Base-by-base conservation (phyloP, 2,888 invertebrate species). In the Aporophyla nigra region DNA sequence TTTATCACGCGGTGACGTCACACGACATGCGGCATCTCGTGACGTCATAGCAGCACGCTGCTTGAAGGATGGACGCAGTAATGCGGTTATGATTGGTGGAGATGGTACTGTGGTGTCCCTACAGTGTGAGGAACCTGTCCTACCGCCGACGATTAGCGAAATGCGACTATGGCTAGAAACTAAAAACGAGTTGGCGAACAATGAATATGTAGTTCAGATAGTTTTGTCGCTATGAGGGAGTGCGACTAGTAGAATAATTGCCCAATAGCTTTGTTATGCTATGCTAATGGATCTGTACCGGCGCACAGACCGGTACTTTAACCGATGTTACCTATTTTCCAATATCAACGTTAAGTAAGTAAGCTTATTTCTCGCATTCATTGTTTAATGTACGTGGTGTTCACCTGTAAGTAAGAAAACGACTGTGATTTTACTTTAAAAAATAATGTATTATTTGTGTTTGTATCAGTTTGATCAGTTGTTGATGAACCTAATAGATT, bases 1-100 rank as follows among this genome's bases (percentile, higher is more conserved):
- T 86, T 83, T 78, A 86, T 86, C 83, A 83, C 56, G 27, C 61
- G n/a, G 71, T 86, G 79, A 83, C 83, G 83, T 83, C 83, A 71
- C 63, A 19, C 51, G 46, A 70, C 56, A 46, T 51, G 63, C 62
- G 54, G 61, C 56, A 16, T 54, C 59, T 53, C 53, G 77, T 85
- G 76, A 71, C 74, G 76, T 62, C 61, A 71, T 53, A 12, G n/a
- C 61, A 53, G 67, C 21, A 62, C 61, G 82, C 51, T 54, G n/a
- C 56, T 24, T 85, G 86, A 85, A 53, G 67, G 83, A 83, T 83
- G 78, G 63, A 12, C 24, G 21, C 33, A 75, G 67, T 78, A 78
- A 85, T 68, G 83, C 24, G 56, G 59, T 24, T 71, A 66, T 82
- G 59, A 83, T 85, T 71, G 67, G 66, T 53, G 40, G 58, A 73